Evolutionary conservation across 35 echinoderm and acorn worm genomes (phyloP), one percentile per base, ranked within the genome.

Genomic region (Diadema setosum): DNA sequence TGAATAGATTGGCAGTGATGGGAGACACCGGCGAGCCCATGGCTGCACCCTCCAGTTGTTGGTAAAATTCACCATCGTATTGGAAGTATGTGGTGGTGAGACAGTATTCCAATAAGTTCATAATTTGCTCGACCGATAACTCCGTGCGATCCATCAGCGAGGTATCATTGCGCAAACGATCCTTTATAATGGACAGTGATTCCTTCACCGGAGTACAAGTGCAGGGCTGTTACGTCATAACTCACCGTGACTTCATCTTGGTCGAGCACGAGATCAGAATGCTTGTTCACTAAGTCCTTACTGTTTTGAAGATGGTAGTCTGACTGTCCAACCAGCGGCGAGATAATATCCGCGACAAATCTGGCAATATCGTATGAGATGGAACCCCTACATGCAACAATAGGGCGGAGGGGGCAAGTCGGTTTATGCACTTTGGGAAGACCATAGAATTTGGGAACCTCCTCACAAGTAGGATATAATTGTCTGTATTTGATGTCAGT

Each of bases 361-460:
- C 45, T 60, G 33, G 84, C 84, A 6, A 43, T 65, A 39, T 69
- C 20, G 39, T 86, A 86, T 4, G 84, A 58, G 35, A 86, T 69
- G 17, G 57, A 65, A n/a, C 60, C 84, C 24, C 56, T 8, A 41
- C 56, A 67, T 12, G 84, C 30, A 12, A 86, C 84, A 41, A 86
- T 86, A 5, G 84, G 84, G 64, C 84, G 6, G 21, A 86, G 7
- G 32, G 33, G 84, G n/a, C 34, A 33, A 70, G 30, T 4, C 21
- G 31, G 84, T 31, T 70, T 86, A 40, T 86, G 84, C 36, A 86
- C 43, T 35, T 86, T 86, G 2, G 84, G 84, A 15, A 65, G 39
- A 36, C 84, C 84, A 40, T 86, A 65, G 31, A 86, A 65, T 58
- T 86, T 86, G 15, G 84, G 84, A 24, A 65, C 76, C 42, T 46